Base-by-base conservation (phyloP, 2,797 vertebrate species). In the Premnoplex brunnescens region DNA sequence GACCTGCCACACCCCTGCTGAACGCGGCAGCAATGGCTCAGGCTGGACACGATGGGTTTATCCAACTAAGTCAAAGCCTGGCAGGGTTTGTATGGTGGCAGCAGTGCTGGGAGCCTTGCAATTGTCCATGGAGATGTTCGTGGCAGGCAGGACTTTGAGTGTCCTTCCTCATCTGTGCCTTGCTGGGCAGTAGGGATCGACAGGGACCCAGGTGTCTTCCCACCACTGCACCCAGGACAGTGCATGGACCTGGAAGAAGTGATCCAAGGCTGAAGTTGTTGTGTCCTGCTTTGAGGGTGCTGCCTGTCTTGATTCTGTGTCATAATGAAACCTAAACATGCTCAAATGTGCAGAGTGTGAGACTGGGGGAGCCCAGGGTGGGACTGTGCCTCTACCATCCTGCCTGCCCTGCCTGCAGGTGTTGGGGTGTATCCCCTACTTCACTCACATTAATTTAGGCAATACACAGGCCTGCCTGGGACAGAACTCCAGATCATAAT, bases 11-110 rank as follows among this genome's bases (percentile, higher is more conserved):
- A 1, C n/a, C 0, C 0, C 2, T 39, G 8, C 2, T n/a, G 54
- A n/a, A 48, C 5, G 0, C 1, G n/a, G 43, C 3, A 71, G 48
- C 13, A 8, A 4, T 0, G 7, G 9, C n/a, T 34, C 16, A 24
- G 81, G 32, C 16, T 51, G 46, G 58, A 36, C 71, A 37, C 9
- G 4, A 3, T 3, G 63, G 52, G 15, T 64, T 74, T 62, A n/a
- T 34, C 23, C 76, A 60, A 12, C 20, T 8, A 46, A 64, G 30
- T 66, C 54, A 36, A 73, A 84, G 34, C 36, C 46, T 16, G 34
- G 81, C 27, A 34, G 51, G 64, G 71, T 30, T 94, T 55, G 7
- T 15, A 1, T 7, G 51, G 83, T 10, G 46, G 10, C 23, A 41
- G 2, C 0, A 7, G 12, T 24, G 46, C 13, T 44, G 54, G 76